Percentiles rank a stretch among this genome's conserved stretches.
phyloP scores from a whole-genome alignment of 2,113 vertebrate species.

The Hymenochirus boettgeri region DNA sequence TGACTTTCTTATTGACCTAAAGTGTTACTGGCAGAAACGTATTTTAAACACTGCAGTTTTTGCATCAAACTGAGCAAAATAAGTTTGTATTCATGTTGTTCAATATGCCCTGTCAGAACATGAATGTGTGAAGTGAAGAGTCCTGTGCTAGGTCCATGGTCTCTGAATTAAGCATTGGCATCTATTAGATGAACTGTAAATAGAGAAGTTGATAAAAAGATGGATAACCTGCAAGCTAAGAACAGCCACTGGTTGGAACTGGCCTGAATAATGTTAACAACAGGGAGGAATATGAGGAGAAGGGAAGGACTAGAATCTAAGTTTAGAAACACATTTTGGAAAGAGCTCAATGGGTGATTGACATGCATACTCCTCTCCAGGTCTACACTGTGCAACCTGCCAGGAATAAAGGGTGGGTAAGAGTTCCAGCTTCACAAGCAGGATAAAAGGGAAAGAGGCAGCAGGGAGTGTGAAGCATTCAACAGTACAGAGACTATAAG shows the following conservation, averaged over 20 bases:
- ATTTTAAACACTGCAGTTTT: no score
- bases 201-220: constrained; percentile 7
- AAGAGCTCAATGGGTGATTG: constrained; percentile 11
- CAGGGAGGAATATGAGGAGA: constrained; percentile 5
- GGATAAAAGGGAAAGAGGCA: neutral
- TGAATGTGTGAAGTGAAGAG: neutral
- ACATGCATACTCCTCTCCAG: constrained; percentile 24
- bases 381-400: constrained; percentile 11
- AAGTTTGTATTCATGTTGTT: no score
- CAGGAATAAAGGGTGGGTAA: constrained; percentile 5
- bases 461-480: neutral
- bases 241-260: constrained; percentile 21
- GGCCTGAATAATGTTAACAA: constrained; percentile 27
- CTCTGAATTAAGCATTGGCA: neutral
- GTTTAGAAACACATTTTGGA: constrained; percentile 32
- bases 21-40: no score
- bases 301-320: constrained; percentile 16
- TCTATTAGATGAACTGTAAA: constrained; percentile 13
- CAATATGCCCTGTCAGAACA: neutral
- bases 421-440: neutral
- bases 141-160: neutral
- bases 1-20: no score
- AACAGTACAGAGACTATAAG: neutral
- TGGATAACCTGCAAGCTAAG: constrained; percentile 1
- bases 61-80: no score